phyloP scores from a whole-genome alignment of 2,888 invertebrate genomes.

The Ganaspis brasiliensis region DNA sequence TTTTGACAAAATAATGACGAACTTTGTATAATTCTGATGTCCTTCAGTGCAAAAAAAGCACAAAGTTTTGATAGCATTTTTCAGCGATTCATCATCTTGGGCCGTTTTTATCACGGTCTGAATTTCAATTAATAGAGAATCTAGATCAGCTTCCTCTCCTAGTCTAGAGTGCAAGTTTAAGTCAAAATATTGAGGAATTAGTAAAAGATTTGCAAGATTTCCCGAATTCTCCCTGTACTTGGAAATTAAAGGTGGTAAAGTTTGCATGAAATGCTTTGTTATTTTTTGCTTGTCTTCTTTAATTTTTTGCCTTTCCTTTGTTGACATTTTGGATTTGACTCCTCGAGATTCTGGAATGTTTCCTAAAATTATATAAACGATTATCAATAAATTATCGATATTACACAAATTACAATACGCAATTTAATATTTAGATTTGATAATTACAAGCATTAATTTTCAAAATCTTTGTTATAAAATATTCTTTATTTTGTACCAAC shows the following conservation, averaged over 20 bases:
- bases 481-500: too few relatives aligned
- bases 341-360: slow-evolving; percentile 98
- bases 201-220: slow-evolving; percentile 95
- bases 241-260: slow-evolving; percentile 93
- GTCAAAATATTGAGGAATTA: slow-evolving; percentile 98
- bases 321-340: slow-evolving; percentile 89
- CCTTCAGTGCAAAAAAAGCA: slow-evolving; percentile 94
- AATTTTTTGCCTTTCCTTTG: slow-evolving; percentile 87
- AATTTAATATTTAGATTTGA: too few relatives aligned
- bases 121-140: slow-evolving; percentile 91
- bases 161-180: slow-evolving; percentile 98
- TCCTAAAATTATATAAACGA: slow-evolving; percentile 77
- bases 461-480: too few relatives aligned
- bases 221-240: slow-evolving; percentile 98
- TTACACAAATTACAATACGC: too few relatives aligned
- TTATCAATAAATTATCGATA: not conserved
- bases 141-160: slow-evolving; percentile 94
- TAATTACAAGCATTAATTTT: too few relatives aligned
- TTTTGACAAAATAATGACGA: slow-evolving; percentile 20
- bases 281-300: slow-evolving; percentile 95
- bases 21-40: slow-evolving; percentile 90
- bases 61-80: slow-evolving; percentile 95
- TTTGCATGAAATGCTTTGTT: slow-evolving; percentile 97
- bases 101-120: slow-evolving; percentile 92
- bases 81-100: slow-evolving; percentile 94